These are phyloP conservation scores for Lasiurus borealis DNA, from an alignment of 2,113 vertebrate genomes.

Conservation along the genomic window DNA sequence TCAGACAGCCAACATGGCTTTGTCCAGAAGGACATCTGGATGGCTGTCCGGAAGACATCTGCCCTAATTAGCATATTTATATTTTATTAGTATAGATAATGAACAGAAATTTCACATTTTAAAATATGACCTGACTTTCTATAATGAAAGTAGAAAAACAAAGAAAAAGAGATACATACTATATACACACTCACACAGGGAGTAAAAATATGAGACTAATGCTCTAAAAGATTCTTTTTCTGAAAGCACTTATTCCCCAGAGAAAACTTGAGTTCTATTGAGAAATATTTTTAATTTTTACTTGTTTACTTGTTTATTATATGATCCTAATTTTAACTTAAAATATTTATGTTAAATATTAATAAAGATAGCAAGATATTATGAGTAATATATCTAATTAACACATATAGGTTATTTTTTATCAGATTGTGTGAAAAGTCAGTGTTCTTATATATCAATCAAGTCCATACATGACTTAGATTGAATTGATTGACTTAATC, in stretches of 20 bases:
- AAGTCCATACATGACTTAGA: not conserved
- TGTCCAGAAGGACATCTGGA: too few relatives aligned
- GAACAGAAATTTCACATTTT: not conserved
- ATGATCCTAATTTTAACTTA: not conserved
- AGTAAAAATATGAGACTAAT: not conserved
- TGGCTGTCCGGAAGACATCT: too few relatives aligned
- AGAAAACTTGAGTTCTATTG: slow-evolving; percentile 5
- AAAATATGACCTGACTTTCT: not conserved
- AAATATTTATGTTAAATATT: not conserved
- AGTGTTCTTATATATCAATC: slow-evolving; percentile 42
- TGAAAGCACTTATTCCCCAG: slow-evolving; percentile 1
- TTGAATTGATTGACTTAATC: slow-evolving; percentile 33
- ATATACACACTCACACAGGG: not conserved
- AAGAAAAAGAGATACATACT: not conserved
- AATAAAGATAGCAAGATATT: not conserved
- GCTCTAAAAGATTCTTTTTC: not conserved
- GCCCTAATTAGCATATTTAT: too few relatives aligned
- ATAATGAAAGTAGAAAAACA: not conserved
- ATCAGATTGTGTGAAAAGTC: not conserved
- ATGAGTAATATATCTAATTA: not conserved
- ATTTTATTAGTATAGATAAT: not conserved
- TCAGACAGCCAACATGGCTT: too few relatives aligned
- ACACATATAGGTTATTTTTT: not conserved
- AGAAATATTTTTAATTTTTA: slow-evolving; percentile 24
- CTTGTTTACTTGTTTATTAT: not conserved